Evolutionary conservation across 2,888 invertebrate genomes (phyloP).

Genomic region (Seira musarum): DNA sequence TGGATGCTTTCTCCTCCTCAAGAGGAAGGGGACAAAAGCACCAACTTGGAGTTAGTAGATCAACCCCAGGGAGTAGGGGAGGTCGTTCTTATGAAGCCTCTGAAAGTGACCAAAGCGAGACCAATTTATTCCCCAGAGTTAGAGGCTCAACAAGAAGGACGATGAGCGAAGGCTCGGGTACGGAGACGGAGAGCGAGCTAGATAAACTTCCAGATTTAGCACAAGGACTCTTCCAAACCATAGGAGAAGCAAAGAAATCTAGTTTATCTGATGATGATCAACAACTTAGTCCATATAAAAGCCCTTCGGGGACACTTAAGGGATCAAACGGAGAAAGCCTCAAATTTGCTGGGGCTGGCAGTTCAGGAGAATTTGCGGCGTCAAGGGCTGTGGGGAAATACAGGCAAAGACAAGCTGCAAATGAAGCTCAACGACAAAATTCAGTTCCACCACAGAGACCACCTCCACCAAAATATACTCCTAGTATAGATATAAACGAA

Average conservation of each 20-base stretch:
- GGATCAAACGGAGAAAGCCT: conserved; percentile 73
- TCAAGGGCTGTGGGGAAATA: conserved; percentile 87
- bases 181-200: conserved; percentile 76
- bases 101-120: conserved; percentile 67
- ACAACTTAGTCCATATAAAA: conserved; percentile 40
- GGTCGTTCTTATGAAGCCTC: conserved; percentile 66
- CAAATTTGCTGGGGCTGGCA: conserved; percentile 77
- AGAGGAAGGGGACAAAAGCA: conserved; percentile 41
- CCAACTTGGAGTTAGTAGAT: conserved; percentile 40
- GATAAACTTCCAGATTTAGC: conserved; percentile 75
- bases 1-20: conserved; percentile 36
- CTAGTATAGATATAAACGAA: conserved; percentile 51
- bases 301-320: conserved; percentile 40
- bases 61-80: conserved; percentile 53
- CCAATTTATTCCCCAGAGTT: conserved; percentile 66
- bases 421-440: conserved; percentile 49
- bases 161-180: conserved; percentile 73
- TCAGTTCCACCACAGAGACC: conserved; percentile 67
- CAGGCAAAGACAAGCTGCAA: conserved; percentile 74
- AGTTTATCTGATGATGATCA: conserved; percentile 44
- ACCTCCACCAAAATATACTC: conserved; percentile 63
- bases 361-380: conserved; percentile 84
- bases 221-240: conserved; percentile 80
- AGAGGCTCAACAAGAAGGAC: conserved; percentile 61
- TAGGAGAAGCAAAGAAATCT: conserved; percentile 76